Evolutionary conservation across 2,113 vertebrate species (phyloP).

Genomic region (mouse (Mus musculus)): DNA sequence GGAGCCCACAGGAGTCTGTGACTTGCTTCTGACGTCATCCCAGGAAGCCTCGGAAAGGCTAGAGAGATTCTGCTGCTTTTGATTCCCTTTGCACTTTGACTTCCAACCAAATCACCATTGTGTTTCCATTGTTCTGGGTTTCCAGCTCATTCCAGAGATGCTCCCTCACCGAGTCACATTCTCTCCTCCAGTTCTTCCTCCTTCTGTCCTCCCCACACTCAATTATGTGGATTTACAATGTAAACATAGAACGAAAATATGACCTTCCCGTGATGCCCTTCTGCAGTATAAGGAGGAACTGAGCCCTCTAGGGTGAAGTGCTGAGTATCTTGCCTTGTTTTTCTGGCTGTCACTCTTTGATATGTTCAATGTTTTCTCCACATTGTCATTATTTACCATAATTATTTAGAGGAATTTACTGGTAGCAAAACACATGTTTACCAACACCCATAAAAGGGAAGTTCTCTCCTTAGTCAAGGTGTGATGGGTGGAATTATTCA

Average conservation of each 20-base stretch:
- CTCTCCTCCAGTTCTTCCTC: too few species aligned
- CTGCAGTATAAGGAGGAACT: constrained; percentile 23
- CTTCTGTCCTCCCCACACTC: not conserved
- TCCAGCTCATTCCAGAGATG: too few species aligned
- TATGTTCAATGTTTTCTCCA: constrained; percentile 27
- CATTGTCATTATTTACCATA: constrained; percentile 34
- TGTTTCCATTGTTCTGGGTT: not conserved
- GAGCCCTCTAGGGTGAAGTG: constrained; percentile 50
- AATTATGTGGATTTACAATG: constrained; percentile 61
- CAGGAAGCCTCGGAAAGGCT: not conserved
- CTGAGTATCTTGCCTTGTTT: constrained; percentile 63
- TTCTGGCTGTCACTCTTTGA: constrained; percentile 59
- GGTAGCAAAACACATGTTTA: constrained; percentile 58
- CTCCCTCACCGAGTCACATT: too few species aligned
- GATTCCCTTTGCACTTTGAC: not conserved
- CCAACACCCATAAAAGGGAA: constrained; percentile 34
- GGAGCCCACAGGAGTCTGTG: not conserved
- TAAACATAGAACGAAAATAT: constrained; percentile 66
- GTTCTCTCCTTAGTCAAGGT: constrained; percentile 49
- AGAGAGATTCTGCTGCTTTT: not conserved
- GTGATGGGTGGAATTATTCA: constrained; percentile 16
- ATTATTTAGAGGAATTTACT: constrained; percentile 67
- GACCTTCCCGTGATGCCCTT: constrained; percentile 50
- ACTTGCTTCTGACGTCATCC: not conserved
- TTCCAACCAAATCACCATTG: not conserved